Base-by-base conservation (phyloP, 2,888 invertebrate species). In the Lasioglossum oenotherae region DNA sequence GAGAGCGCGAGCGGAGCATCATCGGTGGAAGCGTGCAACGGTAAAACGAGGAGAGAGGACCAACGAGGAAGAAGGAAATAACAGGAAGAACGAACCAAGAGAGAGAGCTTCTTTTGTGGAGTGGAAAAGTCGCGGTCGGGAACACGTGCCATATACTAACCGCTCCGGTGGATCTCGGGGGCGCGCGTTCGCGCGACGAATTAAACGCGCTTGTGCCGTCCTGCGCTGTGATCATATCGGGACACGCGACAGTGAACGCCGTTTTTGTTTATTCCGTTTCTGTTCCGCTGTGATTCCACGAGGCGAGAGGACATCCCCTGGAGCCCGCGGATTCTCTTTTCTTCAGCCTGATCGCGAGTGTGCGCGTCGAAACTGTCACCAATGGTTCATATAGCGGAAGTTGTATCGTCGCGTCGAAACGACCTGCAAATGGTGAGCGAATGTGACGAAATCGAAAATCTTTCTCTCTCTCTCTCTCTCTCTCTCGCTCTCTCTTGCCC, bases 331-430 rank as follows among this genome's bases (percentile, higher is more conserved):
- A 67, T 31, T 81, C 79, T 60, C 80, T 80, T 82, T 80, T 35
- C 69, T 49, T 67, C 67, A 49, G 74, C 75, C 69, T 19, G 31
- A 64, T 71, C 76, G 74, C 74, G 60, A 71, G 75, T 74, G 75
- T 77, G 72, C 87, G 78, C 86, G 78, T 78, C 90, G 84, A 81
- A 87, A 88, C 88, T 85, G 91, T 93, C 92, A 93, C 94, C 94
- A 95, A 95, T 95, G 95, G 95, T 95, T 95, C 95, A 95, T 92
- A 95, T 95, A 90, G 92, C 95, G 92, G 95, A 95, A 93, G 92
- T 94, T 91, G 92, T 95, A 93, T 93, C 94, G 95, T 93, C 95
- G 94, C 94, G 94, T 93, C 95, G 95, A 94, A 94, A 93, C 94
- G 95, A 95, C 94, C 92, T 94, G 90, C 93, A 94, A 89, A 94